Percentiles rank a stretch among this genome's conserved stretches.
phyloP scores from a whole-genome alignment of 2,113 vertebrate species.

The Myiozetetes cayanensis region DNA sequence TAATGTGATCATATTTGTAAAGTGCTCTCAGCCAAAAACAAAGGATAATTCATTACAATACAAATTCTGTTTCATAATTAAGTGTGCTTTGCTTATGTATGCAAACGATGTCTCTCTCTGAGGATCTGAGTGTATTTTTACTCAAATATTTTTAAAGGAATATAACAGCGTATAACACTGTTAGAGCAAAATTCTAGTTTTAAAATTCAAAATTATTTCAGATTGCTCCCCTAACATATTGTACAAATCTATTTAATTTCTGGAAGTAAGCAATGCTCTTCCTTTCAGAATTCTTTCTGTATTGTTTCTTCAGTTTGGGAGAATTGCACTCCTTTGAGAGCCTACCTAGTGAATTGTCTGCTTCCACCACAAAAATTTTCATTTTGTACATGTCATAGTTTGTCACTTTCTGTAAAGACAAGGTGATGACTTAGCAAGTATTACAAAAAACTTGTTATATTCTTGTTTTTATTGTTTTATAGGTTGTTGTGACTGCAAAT shows the following conservation, averaged over 20 bases:
- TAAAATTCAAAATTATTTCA: background rate
- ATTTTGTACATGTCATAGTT: background rate
- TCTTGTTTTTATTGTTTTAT: background rate
- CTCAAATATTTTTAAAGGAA: background rate
- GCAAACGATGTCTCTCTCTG: background rate
- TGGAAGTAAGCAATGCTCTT: background rate
- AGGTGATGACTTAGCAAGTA: background rate
- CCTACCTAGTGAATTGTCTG: background rate
- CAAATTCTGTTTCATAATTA: conserved; percentile 34
- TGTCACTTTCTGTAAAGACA: background rate
- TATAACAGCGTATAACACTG: background rate
- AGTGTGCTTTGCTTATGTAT: conserved; percentile 6
- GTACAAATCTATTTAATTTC: background rate
- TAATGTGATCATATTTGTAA: conserved; percentile 42
- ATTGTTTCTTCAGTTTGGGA: background rate
- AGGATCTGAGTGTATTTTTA: background rate
- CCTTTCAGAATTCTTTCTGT: background rate
- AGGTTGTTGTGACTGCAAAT: conserved; percentile 36
- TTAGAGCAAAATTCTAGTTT: background rate
- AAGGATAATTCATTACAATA: conserved; percentile 30
- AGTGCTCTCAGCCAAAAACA: conserved; percentile 7
- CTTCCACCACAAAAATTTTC: background rate
- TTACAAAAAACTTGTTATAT: background rate
- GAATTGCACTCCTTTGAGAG: background rate
- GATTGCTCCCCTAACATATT: background rate